Evolutionary conservation across 2,113 vertebrate species (phyloP).

Genomic region (Nothocercus julius): DNA sequence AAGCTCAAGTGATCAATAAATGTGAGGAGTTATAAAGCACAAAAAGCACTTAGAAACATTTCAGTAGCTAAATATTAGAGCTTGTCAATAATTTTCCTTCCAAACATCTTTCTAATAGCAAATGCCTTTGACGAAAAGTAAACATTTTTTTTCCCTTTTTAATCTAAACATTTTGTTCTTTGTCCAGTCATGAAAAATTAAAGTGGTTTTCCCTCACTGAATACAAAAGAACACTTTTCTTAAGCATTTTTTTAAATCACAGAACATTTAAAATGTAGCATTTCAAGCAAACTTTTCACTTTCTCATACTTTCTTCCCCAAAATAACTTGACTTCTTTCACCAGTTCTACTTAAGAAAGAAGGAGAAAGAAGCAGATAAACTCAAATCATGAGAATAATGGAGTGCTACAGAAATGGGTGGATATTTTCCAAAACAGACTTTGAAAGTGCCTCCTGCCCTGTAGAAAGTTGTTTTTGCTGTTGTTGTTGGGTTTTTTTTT

Average conservation of each 20-base stretch:
- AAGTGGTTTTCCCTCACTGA: background rate
- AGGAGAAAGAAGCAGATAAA: background rate
- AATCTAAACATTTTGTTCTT: background rate
- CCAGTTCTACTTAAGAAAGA: background rate
- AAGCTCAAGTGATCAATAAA: constrained; percentile 45
- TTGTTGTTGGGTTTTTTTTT: background rate
- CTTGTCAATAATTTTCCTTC: constrained; percentile 9
- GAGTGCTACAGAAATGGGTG: background rate
- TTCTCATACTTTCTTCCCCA: background rate
- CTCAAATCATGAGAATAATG: background rate
- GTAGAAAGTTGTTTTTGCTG: background rate
- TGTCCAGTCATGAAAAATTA: background rate
- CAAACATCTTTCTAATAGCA: constrained; percentile 26
- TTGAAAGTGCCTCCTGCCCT: background rate
- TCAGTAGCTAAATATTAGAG: constrained; percentile 30
- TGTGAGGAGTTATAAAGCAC: background rate
- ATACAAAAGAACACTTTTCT: background rate
- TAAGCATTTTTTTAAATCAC: background rate
- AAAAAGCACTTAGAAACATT: constrained; percentile 33
- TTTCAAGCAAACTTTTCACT: background rate
- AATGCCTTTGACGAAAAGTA: constrained; percentile 10
- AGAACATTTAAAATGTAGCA: background rate
- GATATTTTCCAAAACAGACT: background rate
- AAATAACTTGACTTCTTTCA: background rate
- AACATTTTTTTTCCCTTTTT: constrained; percentile 27